Percentiles rank a stretch among this genome's conserved stretches.
phyloP scores from a whole-genome alignment of 2,113 vertebrate species.

The Pelmatolapia mariae region DNA sequence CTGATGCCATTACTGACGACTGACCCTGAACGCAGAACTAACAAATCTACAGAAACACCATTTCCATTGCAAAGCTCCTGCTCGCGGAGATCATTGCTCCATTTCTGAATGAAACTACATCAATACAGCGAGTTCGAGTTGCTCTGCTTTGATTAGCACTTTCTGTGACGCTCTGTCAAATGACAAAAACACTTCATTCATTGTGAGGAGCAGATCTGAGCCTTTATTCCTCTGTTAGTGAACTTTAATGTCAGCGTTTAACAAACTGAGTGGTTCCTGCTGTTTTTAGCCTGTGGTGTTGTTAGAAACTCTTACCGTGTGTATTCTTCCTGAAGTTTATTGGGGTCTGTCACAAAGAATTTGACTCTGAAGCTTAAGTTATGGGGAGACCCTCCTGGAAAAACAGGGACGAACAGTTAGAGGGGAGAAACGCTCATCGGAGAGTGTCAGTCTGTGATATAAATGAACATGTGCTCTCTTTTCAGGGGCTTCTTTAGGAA shows the following conservation, averaged over 20 bases:
- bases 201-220: neutral
- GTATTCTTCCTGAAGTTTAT: slow-evolving; percentile 98
- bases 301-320: slow-evolving; percentile 78
- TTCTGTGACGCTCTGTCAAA: neutral
- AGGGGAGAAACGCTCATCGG: neutral
- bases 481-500: neutral
- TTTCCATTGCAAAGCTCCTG: neutral
- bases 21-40: neutral
- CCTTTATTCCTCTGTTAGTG: neutral
- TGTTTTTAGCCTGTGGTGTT: neutral
- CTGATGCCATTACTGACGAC: neutral
- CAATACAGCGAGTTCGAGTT: neutral
- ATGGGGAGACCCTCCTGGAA: slow-evolving; percentile 91
- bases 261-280: neutral
- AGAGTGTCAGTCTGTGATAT: neutral
- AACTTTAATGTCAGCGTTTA: neutral
- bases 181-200: neutral
- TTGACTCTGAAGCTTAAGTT: slow-evolving; percentile 97
- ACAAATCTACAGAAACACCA: neutral
- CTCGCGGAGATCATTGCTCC: neutral
- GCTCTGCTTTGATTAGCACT: neutral
- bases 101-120: neutral
- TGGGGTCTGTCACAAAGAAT: slow-evolving; percentile 95
- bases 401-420: neutral
- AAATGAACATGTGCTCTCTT: neutral